Conservation (phyloP, 2,888 invertebrate species). For the Oscheius sp. region DNA sequence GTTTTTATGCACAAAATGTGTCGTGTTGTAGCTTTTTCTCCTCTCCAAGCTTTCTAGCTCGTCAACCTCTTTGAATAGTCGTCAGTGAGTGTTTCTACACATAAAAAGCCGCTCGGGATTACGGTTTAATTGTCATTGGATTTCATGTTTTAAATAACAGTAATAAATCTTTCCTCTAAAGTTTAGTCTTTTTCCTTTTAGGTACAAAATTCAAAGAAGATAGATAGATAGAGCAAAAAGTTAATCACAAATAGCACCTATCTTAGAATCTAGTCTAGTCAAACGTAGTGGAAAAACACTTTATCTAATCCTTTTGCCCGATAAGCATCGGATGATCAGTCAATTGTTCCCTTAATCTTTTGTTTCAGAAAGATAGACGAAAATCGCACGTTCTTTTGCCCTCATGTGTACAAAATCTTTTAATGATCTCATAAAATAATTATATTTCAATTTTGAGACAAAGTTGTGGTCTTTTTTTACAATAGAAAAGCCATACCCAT, state of each 20-base stretch:
- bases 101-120: constrained; percentile 25
- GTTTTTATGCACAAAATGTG: constrained; percentile 6
- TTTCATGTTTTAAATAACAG: constrained; percentile 22
- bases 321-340: too few species aligned
- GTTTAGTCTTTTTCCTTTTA: too few species aligned
- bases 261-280: too few species aligned
- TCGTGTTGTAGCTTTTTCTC: background rate
- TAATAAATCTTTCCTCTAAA: constrained; percentile 19
- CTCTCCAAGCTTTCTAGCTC: background rate
- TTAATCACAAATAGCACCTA: too few species aligned
- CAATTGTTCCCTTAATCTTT: background rate
- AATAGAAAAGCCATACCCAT: constrained; percentile 19
- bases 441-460: too few species aligned
- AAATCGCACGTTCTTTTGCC: too few species aligned
- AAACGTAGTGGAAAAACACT: too few species aligned
- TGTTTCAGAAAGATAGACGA: background rate
- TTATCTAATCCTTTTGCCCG: too few species aligned
- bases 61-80: constrained; percentile 8
- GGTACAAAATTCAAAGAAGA: background rate
- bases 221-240: background rate
- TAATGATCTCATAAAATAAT: too few species aligned
- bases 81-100: constrained; percentile 21
- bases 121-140: constrained; percentile 27
- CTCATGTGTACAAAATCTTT: too few species aligned
- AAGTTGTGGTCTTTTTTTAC: too few species aligned